Evolutionary conservation across 1,140 invertebrate species (phyloP), one percentile per base, ranked within the genome.

Genomic region (Drosophila lacertosa): DNA sequence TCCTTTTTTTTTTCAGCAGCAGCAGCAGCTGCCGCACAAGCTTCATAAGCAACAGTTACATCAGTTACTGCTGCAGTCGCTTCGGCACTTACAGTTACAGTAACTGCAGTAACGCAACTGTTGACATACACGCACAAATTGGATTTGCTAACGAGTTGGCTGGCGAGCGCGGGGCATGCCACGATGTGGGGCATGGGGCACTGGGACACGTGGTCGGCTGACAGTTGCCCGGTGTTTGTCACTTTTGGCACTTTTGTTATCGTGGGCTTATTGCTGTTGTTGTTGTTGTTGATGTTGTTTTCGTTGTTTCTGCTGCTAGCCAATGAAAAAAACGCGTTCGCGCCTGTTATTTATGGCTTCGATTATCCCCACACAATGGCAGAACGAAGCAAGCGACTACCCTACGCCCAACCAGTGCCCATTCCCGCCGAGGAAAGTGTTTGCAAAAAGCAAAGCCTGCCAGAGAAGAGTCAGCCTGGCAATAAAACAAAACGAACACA

Each of bases 271-370:
- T 40, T 29, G 42, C 20, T 58, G 18, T 18, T 55, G 29, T 42
- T 60, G 55, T 18, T 67, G 44, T 24, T 54, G 39, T 42, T 54
- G 1, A 33, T 55, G 18, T 44, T 11, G 18, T 26, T 13, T 35
- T 29, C 3, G 39, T 62, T 54, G 32, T 29, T 57, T 22, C 55
- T 55, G 66, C 15, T 63, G 48, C 39, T 54, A 44, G 65, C 47
- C 22, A 55, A 54, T 40, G 59, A 62, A 76, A 77, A 44, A 68
- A 70, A 63, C 65, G 74, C 74, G 54, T 88, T 84, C 82, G 82
- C 82, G 82, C 77, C 82, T 88, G 82, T 88, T 88, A 88, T 88
- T 88, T 88, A 88, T 88, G 82, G 82, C 82, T 88, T 88, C 82
- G 82, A 88, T 88, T 88, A 88, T 88, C 82, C 82, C 71, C 82